Percentiles rank a stretch among this genome's conserved stretches.
Evolutionary conservation across 2,113 vertebrate species (phyloP).

Genomic region (Chinchilla lanigera): DNA sequence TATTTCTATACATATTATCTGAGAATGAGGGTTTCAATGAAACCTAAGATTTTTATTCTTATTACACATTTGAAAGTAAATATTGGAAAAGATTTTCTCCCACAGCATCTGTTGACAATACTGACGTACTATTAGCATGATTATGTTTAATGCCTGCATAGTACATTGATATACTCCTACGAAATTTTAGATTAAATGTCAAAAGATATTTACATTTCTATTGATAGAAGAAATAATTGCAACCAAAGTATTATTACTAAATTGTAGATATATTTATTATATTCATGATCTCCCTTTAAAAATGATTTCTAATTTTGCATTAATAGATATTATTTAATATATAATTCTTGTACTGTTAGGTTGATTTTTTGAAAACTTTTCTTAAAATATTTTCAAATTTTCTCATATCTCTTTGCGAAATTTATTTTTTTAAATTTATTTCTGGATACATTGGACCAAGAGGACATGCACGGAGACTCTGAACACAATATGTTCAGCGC

Average conservation of each 20-base stretch:
- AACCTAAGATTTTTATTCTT: background rate
- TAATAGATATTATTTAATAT: background rate
- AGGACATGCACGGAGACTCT: slow-evolving; percentile 89
- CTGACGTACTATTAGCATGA: background rate
- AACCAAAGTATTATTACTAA: background rate
- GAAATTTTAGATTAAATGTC: background rate
- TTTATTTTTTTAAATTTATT: too few relatives aligned
- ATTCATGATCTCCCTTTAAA: background rate
- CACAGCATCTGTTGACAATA: background rate
- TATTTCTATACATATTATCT: background rate
- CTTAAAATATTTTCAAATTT: background rate
- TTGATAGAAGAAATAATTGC: background rate
- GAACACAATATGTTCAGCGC: slow-evolving; percentile 91
- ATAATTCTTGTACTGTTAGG: background rate
- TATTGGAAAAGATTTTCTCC: background rate
- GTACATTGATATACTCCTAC: background rate
- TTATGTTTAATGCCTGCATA: background rate
- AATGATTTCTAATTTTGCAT: background rate
- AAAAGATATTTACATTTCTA: background rate
- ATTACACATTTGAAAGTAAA: background rate
- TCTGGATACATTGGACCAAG: slow-evolving; percentile 87
- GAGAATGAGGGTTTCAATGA: background rate
- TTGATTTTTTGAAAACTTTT: background rate
- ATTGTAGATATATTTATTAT: background rate
- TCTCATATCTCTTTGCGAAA: background rate